Base-by-base conservation (phyloP, 2,113 vertebrate genomes). In the Prietella phreatophila region DNA sequence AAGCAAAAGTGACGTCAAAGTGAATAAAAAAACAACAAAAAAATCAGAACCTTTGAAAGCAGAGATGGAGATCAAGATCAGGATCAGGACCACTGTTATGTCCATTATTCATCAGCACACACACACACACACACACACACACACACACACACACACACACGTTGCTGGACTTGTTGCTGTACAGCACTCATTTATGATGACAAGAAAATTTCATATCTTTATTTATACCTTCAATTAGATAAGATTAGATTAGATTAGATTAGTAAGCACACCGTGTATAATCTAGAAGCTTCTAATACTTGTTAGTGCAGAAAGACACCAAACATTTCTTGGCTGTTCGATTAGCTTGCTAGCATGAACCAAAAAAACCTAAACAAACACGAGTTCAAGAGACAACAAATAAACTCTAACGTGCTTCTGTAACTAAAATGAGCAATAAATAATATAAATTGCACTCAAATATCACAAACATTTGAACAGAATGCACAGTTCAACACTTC, bases 1-100 rank as follows among this genome's bases (percentile, higher is more conserved):
- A 87, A 42, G 63, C 83, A 58, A 60, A 82, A 82, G 83, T 89
- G 90, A 91, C 89, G 88, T 92, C 92, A 90, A 87, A 82, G 71
- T 39, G 61, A 88, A 86, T 67, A 69, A 73, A 47, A 61, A 85
- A 88, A 87, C 85, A 47, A 88, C 87, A 87, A 85, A 81, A 75
- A 90, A 90, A 91, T 83, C 85, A 87, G 84, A 83, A 88, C 71
- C 88, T 88, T 83, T 75, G 88, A 79, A 88, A 83, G 61, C 60
- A 50, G 65, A 75, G 36, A 22, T 22, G n/a, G 53, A 76, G 84
- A 73, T 80, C 69, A 19, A 13, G 25, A 58, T 47, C 42, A 47
- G 83, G 81, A 88, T 85, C 22, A 7, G 17, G 20, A 36, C 55
- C 30, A 8, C 33, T 33, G 20, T 67, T 36, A 53, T 39, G 58